A percentile compares a stretch with the other conserved stretches of the same genome.
Conservation (phyloP, 2,113 vertebrate genomes). For the Bubo bubo region DNA sequence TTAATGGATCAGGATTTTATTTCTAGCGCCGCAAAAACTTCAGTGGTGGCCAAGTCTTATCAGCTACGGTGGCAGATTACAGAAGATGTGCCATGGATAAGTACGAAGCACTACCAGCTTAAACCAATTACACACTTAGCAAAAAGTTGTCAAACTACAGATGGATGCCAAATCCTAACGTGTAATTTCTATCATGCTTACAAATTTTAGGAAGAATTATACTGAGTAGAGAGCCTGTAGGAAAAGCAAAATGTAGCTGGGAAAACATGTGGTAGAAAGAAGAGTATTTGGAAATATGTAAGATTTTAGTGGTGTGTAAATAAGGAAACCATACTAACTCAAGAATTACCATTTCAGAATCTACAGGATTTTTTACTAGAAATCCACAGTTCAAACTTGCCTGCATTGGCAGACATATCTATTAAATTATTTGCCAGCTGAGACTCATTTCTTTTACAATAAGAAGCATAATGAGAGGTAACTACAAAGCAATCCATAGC, state of each 20-base stretch:
- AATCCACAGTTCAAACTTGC: not conserved
- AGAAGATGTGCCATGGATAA: slow-evolving; percentile 69
- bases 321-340: not conserved
- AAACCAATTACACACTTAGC: slow-evolving; percentile 79
- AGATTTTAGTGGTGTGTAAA: not conserved
- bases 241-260: not conserved
- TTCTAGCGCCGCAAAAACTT: slow-evolving; percentile 75
- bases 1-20: slow-evolving; percentile 88
- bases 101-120: slow-evolving; percentile 62
- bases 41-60: slow-evolving; percentile 76
- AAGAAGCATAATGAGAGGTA: not conserved
- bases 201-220: not conserved
- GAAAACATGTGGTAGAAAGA: not conserved
- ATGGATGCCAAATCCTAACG: slow-evolving; percentile 63
- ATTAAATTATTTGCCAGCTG: slow-evolving; percentile 38
- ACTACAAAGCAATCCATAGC: slow-evolving; percentile 30
- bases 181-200: not conserved
- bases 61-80: slow-evolving; percentile 76
- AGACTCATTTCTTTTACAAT: slow-evolving; percentile 36
- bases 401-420: not conserved
- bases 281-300: not conserved
- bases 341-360: not conserved
- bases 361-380: not conserved
- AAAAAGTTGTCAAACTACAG: slow-evolving; percentile 67
- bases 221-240: not conserved